Evolutionary conservation across 2,113 vertebrate genomes (phyloP).

Genomic region (Oryzias curvinotus): DNA sequence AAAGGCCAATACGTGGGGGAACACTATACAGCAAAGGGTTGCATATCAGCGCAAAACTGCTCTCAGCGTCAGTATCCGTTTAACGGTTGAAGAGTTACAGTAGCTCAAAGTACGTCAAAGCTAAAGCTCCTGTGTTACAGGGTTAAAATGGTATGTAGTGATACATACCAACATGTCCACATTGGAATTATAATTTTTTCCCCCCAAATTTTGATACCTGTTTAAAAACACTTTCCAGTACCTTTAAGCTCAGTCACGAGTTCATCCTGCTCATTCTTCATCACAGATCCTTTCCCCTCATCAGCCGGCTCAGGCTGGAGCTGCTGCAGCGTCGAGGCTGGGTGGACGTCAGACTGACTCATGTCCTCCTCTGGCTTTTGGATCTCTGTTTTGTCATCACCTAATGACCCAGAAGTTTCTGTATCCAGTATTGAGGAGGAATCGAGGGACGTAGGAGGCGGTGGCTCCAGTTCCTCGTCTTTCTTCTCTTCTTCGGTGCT

Average conservation of each 20-base stretch:
- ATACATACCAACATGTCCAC: no score
- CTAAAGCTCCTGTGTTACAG: no score
- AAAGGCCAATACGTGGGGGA: no score
- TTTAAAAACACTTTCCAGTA: neutral
- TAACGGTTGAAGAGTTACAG: no score
- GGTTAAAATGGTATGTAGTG: no score
- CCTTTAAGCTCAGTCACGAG: neutral
- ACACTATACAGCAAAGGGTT: no score
- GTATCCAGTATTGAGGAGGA: neutral
- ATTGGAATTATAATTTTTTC: no score
- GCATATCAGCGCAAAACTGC: no score
- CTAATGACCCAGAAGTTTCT: neutral
- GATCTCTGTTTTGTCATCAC: accelerated
- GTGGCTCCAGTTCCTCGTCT: neutral
- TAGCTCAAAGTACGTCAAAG: no score
- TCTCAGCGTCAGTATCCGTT: no score
- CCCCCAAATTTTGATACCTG: no score
- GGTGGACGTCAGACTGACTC: accelerated
- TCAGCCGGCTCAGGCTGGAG: accelerated
- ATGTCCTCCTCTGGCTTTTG: conserved; percentile 1
- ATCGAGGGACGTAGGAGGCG: no score
- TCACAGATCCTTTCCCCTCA: neutral
- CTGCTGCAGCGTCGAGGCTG: neutral
- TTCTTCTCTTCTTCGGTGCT: neutral
- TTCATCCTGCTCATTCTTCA: conserved; percentile 4